Evolutionary conservation across 2,113 vertebrate species (phyloP).

Genomic region (Trochalopteron elliotii): DNA sequence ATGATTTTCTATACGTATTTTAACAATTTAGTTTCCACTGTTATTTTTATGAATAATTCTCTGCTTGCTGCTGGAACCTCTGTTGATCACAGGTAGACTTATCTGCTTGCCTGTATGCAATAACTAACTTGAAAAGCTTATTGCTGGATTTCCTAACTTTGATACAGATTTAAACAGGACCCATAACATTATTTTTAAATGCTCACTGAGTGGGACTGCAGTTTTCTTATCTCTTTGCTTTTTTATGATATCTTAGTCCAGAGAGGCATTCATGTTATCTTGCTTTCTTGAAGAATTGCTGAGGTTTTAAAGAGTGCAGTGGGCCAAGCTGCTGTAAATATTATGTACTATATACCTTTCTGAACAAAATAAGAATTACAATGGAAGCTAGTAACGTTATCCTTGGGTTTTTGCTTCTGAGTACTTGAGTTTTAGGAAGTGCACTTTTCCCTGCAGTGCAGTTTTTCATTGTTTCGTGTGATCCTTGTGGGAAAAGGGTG

Average conservation of each 20-base stretch:
- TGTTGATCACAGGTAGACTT: background rate
- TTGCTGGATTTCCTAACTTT: background rate
- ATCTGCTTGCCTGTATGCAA: background rate
- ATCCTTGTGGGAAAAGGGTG: slow-evolving; percentile 63
- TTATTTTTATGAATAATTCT: background rate
- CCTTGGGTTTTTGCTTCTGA: slow-evolving; percentile 34
- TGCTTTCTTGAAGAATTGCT: slow-evolving; percentile 9
- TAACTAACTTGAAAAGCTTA: background rate
- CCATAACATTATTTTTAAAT: background rate
- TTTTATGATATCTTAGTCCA: background rate
- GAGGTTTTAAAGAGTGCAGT: slow-evolving; percentile 32
- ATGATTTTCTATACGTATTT: background rate
- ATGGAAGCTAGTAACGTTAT: slow-evolving; percentile 50
- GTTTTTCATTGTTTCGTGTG: slow-evolving; percentile 70
- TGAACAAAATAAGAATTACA: slow-evolving; percentile 56
- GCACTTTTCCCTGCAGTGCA: slow-evolving; percentile 18
- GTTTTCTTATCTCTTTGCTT: background rate
- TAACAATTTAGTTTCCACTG: background rate
- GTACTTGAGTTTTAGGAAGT: slow-evolving; percentile 62
- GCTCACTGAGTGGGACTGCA: background rate
- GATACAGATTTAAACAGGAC: background rate
- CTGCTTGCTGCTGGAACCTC: background rate
- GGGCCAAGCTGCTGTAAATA: slow-evolving; percentile 13
- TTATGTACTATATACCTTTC: slow-evolving; percentile 49
- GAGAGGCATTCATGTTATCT: slow-evolving; percentile 12